Percentiles rank a stretch among this genome's conserved stretches.
Conservation (phyloP, 2,113 vertebrate genomes). For the Tetrax tetrax region DNA sequence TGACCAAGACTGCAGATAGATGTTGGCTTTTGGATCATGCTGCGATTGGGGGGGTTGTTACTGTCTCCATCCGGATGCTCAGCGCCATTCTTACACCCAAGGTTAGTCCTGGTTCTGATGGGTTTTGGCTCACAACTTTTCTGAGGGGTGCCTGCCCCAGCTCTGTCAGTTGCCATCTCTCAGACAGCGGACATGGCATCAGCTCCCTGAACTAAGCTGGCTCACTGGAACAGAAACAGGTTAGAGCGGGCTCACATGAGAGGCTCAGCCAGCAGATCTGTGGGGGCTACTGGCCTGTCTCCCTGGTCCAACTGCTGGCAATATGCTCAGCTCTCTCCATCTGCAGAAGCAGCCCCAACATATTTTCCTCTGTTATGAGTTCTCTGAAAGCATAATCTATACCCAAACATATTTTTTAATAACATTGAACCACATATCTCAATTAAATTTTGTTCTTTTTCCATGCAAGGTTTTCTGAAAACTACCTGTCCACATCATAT, state of each 20-base stretch:
- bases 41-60: rapidly evolving
- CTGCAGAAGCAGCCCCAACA: not conserved
- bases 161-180: no score
- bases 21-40: not conserved
- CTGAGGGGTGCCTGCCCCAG: rapidly evolving
- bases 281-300: not conserved
- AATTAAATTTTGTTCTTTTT: not conserved
- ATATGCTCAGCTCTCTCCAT: not conserved
- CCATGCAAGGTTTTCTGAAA: not conserved
- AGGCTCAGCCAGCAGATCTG: not conserved
- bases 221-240: not conserved
- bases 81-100: rapidly evolving
- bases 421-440: not conserved
- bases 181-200: not conserved
- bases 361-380: not conserved
- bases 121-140: not conserved
- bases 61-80: not conserved
- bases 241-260: rapidly evolving
- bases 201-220: not conserved
- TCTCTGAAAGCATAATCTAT: not conserved
- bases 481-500: not conserved
- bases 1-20: not conserved
- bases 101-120: not conserved
- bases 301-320: not conserved
- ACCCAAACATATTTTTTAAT: not conserved